Evolutionary conservation across 2,113 vertebrate genomes (phyloP).

Genomic region (Phaetusa simplex): DNA sequence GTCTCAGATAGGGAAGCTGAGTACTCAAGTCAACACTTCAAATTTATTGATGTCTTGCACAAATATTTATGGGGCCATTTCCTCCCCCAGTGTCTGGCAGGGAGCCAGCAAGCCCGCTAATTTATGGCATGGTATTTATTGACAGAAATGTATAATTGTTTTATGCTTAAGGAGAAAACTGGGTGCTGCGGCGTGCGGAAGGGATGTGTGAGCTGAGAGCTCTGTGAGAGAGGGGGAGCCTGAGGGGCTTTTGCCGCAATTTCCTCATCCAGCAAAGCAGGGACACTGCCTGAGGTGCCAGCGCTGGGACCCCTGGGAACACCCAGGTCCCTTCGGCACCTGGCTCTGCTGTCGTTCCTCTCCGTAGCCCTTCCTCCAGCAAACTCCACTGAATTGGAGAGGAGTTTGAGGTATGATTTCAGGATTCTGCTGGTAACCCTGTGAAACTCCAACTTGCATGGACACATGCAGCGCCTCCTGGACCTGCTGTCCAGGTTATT

Average conservation of each 20-base stretch:
- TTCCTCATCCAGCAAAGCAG: neutral
- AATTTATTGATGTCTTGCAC: conserved; percentile 73
- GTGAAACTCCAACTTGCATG: neutral
- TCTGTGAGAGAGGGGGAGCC: neutral
- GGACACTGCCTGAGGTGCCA: neutral
- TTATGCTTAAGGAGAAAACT: neutral
- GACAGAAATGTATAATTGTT: conserved; percentile 45
- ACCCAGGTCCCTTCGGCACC: accelerated
- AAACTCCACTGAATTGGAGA: neutral
- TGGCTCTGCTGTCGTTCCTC: neutral
- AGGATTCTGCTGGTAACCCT: neutral
- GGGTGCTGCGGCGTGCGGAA: neutral
- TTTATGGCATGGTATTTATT: conserved; percentile 48
- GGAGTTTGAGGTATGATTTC: neutral
- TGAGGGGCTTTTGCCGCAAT: neutral
- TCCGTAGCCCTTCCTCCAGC: neutral
- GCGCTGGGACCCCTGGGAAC: neutral
- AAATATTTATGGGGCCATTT: conserved; percentile 72
- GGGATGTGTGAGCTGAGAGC: neutral
- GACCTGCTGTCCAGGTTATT: neutral
- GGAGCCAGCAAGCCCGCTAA: neutral
- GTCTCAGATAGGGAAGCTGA: conserved; percentile 64
- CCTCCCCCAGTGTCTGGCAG: conserved; percentile 60
- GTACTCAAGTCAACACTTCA: conserved; percentile 67
- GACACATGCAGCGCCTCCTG: neutral